Evolutionary conservation across 2,797 vertebrate species (phyloP).

Genomic region (Microctenopoma steveboyesi): DNA sequence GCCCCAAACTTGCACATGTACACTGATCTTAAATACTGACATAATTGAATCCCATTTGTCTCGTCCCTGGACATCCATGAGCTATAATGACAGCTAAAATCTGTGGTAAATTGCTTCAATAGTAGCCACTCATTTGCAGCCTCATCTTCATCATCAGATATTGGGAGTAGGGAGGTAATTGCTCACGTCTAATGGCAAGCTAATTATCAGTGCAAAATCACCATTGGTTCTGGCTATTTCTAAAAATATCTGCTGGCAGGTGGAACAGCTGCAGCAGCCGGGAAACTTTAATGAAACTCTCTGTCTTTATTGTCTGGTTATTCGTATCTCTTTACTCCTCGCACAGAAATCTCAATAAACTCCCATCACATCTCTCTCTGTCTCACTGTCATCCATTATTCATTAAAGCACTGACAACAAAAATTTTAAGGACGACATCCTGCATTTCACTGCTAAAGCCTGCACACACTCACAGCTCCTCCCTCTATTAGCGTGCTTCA

Average conservation of each 20-base stretch:
- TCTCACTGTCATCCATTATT: constrained; percentile 34
- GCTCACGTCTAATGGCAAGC: constrained; percentile 66
- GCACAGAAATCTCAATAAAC: neutral
- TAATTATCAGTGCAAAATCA: constrained; percentile 69
- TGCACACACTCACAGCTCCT: constrained; percentile 16
- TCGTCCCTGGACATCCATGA: constrained; percentile 55
- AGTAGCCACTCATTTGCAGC: constrained; percentile 61
- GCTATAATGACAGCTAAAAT: constrained; percentile 62
- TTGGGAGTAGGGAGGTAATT: constrained; percentile 54
- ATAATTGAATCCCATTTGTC: constrained; percentile 69
- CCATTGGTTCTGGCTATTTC: constrained; percentile 43
- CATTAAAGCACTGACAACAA: constrained; percentile 16
- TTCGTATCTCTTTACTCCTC: neutral
- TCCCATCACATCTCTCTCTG: neutral
- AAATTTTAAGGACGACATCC: constrained; percentile 5
- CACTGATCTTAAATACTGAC: constrained; percentile 34
- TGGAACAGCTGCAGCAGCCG: constrained; percentile 43
- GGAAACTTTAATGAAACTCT: constrained; percentile 20
- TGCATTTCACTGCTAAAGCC: constrained; percentile 9
- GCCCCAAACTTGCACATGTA: constrained; percentile 26
- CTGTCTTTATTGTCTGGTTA: constrained; percentile 8
- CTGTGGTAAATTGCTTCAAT: constrained; percentile 59
- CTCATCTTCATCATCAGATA: constrained; percentile 69
- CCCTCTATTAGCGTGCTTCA: neutral
- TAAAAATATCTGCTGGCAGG: constrained; percentile 60